phyloP scores from a whole-genome alignment of 2,888 invertebrate species.

The Eristalis tenax region DNA sequence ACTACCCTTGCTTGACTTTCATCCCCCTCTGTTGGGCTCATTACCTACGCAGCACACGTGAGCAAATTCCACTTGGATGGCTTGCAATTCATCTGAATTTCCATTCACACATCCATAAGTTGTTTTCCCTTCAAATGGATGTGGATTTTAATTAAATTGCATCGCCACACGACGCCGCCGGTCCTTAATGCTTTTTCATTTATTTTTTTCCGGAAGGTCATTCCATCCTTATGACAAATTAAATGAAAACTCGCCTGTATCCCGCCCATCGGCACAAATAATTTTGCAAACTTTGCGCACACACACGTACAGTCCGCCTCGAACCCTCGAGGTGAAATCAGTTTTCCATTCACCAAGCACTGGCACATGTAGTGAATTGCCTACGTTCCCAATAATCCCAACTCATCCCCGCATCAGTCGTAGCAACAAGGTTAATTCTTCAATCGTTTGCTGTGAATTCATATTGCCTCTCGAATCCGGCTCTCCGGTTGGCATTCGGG shows the following conservation, averaged over 20 bases:
- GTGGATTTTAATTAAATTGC: constrained; percentile 29
- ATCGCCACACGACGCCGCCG: neutral
- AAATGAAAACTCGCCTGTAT: neutral
- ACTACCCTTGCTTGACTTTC: neutral
- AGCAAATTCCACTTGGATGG: neutral
- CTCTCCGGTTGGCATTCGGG: constrained; percentile 34
- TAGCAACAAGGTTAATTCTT: constrained; percentile 58
- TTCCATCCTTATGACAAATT: neutral
- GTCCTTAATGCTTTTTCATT: neutral
- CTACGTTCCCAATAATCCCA: constrained; percentile 36
- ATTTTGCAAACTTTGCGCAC: neutral
- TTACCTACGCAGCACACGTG: neutral
- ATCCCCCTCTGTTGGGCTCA: neutral
- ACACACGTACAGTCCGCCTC: neutral
- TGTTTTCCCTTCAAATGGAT: neutral
- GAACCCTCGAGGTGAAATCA: constrained; percentile 28
- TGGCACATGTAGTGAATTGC: constrained; percentile 34
- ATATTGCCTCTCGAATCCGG: constrained; percentile 31
- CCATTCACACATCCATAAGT: neutral
- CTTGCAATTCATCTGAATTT: neutral
- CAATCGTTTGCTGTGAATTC: constrained; percentile 44
- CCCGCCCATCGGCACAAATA: neutral
- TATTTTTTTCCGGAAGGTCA: constrained; percentile 3
- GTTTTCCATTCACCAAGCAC: constrained; percentile 47
- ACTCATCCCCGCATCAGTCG: neutral